Evolutionary conservation across 2,797 vertebrate genomes (phyloP), one percentile per base, ranked within the genome.

Genomic region (Ptychadena robeensis): DNA sequence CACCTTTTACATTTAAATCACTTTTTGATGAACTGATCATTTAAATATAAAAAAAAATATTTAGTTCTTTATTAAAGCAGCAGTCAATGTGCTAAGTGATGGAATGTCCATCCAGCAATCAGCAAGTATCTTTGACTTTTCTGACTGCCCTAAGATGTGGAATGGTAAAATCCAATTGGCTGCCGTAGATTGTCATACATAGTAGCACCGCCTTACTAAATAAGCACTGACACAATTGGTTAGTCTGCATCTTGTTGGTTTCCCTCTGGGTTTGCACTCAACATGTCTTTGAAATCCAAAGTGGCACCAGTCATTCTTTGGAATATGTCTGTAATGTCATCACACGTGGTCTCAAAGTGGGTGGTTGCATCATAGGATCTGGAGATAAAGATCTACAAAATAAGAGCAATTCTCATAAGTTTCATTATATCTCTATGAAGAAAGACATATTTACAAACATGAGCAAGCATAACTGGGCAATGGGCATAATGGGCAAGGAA

Each of bases 301-400:
- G 96, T 95, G 61, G 92, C 94, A 64, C 96, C 96, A 2, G 94
- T 96, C 96, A 96, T 96, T 53, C 96, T 95, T 87, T 96, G 95
- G 93, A 96, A 97, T 94, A 98, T 96, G 91, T 96, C 96, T 90
- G 96, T 97, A 93, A 98, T 97, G 94, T 98, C 96, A 5, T 96
- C 95, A 88, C 96, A 97, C 35, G 96, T 97, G 74, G 96, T 97
- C 91, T 98, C 96, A 2, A 97, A 97, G 91, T 97, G 96, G 82
- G 96, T 97, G 87, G 96, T 97, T 87, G 96, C 96, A 7, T 97
- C 96, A 5, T 97, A 98, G 72, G 96, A 94, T 48, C 94, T 92
- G 0, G 96, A 98, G 53, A 95, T 94, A 40, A 97, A 98, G 79
- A 97, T 88, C 96, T 97, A 91, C 0, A 22, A 70, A 63, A 31